Conservation (phyloP, 2,797 vertebrate genomes). For the Momotus momota region DNA sequence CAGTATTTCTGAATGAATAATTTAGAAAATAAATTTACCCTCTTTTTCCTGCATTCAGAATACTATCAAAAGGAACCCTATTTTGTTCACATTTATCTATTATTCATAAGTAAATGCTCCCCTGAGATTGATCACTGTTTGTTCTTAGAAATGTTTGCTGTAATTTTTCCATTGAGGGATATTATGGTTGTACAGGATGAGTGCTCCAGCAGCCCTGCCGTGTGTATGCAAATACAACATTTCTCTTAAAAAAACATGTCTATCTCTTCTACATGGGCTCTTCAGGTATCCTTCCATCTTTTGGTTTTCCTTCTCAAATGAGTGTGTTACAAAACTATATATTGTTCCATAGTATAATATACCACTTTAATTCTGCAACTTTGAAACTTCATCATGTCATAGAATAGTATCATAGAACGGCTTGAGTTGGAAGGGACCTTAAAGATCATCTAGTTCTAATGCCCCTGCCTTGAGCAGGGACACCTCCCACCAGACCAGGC, state of each 20-base stretch:
- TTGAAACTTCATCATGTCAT: not conserved
- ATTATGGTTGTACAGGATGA: not conserved
- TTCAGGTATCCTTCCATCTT: not conserved
- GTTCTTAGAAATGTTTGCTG: not conserved
- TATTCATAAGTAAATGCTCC: not conserved
- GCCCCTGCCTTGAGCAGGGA: too few species aligned
- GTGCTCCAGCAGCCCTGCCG: not conserved
- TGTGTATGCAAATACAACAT: not conserved
- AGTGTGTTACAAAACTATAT: not conserved
- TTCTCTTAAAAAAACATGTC: not conserved
- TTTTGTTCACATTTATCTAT: not conserved
- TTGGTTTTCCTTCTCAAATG: not conserved
- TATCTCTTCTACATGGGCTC: not conserved
- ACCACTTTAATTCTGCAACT: not conserved
- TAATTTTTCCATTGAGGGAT: not conserved
- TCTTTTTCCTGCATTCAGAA: not conserved
- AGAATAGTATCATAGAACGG: too few species aligned
- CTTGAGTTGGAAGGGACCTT: too few species aligned
- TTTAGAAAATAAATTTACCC: conserved; percentile 10
- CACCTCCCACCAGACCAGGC: too few species aligned
- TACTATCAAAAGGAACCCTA: not conserved
- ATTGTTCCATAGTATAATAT: not conserved
- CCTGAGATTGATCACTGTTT: not conserved
- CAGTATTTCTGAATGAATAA: conserved; percentile 20
- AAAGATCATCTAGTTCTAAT: too few species aligned